phyloP scores from a whole-genome alignment of 2,888 invertebrate species.

The Oasisia sp. region DNA sequence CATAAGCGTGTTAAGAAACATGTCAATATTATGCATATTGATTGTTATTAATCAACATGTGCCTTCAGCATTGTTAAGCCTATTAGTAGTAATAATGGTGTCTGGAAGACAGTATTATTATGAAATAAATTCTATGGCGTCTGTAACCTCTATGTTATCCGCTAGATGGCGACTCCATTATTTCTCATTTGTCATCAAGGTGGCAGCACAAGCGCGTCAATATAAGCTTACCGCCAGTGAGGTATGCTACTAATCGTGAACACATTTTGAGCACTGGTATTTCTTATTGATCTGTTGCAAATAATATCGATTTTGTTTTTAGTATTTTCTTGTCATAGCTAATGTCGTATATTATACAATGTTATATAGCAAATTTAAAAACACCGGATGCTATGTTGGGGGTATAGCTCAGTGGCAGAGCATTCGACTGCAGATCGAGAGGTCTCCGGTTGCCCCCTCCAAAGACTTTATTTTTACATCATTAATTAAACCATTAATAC shows the following conservation, averaged over 20 bases:
- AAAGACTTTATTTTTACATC: background rate
- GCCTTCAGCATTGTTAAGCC: no score
- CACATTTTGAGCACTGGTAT: background rate
- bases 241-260: background rate
- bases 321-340: background rate
- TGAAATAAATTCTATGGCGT: no score
- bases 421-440: conserved; percentile 17
- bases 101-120: no score
- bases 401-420: conserved; percentile 17
- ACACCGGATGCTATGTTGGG: background rate
- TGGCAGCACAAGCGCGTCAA: background rate
- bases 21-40: no score
- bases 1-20: no score
- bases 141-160: background rate
- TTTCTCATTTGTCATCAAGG: background rate
- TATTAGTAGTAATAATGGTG: no score
- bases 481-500: background rate
- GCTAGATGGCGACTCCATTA: background rate
- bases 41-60: no score
- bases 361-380: background rate
- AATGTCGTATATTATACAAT: background rate
- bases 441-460: background rate
- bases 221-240: background rate
- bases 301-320: background rate
- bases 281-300: background rate